Conservation (phyloP, 2,888 invertebrate genomes). For the Himalopsyche japonica region DNA sequence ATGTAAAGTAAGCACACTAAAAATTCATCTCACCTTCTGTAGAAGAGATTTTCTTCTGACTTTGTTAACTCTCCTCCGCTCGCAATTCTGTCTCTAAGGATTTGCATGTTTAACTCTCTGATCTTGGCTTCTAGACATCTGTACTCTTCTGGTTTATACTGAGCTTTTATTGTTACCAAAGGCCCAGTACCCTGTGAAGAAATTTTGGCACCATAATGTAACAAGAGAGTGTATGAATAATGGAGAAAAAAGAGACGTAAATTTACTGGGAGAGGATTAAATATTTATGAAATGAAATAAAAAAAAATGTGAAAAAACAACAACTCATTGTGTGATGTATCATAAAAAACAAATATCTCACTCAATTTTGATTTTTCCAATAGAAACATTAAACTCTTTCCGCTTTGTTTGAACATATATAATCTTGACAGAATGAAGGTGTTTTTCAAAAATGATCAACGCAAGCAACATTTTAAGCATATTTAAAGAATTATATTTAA, state of each 20-base stretch:
- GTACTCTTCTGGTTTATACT: slow-evolving; percentile 59
- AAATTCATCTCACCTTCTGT: slow-evolving; percentile 29
- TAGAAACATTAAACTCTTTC: too few species aligned
- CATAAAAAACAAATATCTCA: too few species aligned
- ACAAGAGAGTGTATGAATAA: not conserved
- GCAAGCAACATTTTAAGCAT: too few species aligned
- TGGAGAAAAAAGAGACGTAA: not conserved
- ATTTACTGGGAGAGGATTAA: not conserved
- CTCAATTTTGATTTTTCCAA: too few species aligned
- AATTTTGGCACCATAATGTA: not conserved
- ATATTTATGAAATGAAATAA: not conserved
- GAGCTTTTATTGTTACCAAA: slow-evolving; percentile 57
- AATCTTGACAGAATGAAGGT: too few species aligned
- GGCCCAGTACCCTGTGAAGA: slow-evolving; percentile 52
- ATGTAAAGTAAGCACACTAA: not conserved
- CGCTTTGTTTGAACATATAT: too few species aligned
- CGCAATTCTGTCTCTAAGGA: slow-evolving; percentile 36
- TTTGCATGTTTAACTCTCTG: slow-evolving; percentile 51
- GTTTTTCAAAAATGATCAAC: too few species aligned
- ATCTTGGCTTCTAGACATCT: slow-evolving; percentile 58
- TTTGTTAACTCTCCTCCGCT: slow-evolving; percentile 37
- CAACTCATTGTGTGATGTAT: too few species aligned
- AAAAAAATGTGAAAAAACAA: not conserved
- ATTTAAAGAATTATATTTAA: too few species aligned
- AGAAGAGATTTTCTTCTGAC: slow-evolving; percentile 38